Evolutionary conservation across 1,140 invertebrate genomes (phyloP).

Genomic region (Sminthurides bifidus): DNA sequence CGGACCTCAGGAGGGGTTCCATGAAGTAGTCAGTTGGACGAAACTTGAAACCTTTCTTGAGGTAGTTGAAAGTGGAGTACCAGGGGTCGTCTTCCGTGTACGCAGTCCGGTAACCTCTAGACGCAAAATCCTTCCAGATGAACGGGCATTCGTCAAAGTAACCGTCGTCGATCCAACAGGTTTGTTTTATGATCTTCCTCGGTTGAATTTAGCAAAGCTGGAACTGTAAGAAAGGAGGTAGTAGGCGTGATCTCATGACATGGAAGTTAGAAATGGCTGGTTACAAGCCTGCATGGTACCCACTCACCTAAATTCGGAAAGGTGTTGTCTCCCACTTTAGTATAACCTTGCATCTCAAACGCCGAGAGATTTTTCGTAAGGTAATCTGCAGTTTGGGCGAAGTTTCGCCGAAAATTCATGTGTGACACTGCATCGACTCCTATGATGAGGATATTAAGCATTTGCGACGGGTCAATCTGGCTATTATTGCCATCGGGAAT

Average conservation of each 20-base stretch:
- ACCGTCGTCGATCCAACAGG: neutral
- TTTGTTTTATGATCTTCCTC: conserved; percentile 43
- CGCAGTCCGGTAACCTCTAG: conserved; percentile 39
- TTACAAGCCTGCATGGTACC: no score
- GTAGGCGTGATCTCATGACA: no score
- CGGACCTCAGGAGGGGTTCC: conserved; percentile 40
- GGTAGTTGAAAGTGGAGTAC: conserved; percentile 39
- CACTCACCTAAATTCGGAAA: conserved; percentile 33
- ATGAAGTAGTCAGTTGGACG: conserved; percentile 41
- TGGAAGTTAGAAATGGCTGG: no score
- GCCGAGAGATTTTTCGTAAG: conserved; percentile 36
- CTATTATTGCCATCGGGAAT: neutral
- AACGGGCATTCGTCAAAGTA: conserved; percentile 60
- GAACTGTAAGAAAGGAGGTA: no score
- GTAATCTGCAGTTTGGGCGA: conserved; percentile 41
- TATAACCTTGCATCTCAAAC: conserved; percentile 35
- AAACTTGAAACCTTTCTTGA: conserved; percentile 36
- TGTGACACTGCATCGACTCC: conserved; percentile 48
- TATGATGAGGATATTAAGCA: conserved; percentile 38
- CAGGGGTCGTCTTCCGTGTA: conserved; percentile 38
- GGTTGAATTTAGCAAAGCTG: conserved; percentile 53
- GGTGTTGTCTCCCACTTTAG: conserved; percentile 37
- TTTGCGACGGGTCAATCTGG: neutral
- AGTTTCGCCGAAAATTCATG: conserved; percentile 45
- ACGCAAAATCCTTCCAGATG: conserved; percentile 62